A percentile compares a stretch with the other conserved stretches of the same genome.
phyloP scores from a whole-genome alignment of 2,113 vertebrate genomes.

The Xenopus laevis region DNA sequence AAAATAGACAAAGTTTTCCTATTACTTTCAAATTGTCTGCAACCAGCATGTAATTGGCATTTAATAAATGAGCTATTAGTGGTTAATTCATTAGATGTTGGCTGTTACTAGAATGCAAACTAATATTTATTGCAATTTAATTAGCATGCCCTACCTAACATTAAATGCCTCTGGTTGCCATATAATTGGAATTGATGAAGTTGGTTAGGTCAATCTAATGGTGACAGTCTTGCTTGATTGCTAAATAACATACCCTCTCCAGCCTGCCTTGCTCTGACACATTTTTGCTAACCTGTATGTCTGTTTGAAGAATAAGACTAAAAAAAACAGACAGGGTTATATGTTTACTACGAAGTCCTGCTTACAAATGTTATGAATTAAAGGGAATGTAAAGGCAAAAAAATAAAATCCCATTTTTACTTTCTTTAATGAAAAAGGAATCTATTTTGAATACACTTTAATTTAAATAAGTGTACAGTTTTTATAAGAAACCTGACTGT shows the following conservation, averaged over 20 bases:
- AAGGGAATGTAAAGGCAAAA: no score
- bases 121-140: slow-evolving; percentile 47
- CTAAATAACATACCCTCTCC: slow-evolving; percentile 37
- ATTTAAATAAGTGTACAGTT: no score
- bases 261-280: slow-evolving; percentile 5
- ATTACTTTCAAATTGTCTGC: slow-evolving; percentile 41
- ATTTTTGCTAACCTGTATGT: not conserved
- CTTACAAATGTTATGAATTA: no score
- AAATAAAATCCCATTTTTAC: no score
- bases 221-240: slow-evolving; percentile 42
- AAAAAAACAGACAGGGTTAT: not conserved
- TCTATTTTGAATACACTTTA: no score
- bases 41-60: slow-evolving; percentile 44
- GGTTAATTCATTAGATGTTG: slow-evolving; percentile 43
- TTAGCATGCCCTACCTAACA: slow-evolving; percentile 43
- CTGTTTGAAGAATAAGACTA: slow-evolving; percentile 15
- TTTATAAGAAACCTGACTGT: no score
- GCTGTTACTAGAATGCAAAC: slow-evolving; percentile 45
- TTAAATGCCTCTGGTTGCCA: slow-evolving; percentile 42
- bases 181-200: slow-evolving; percentile 47
- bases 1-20: slow-evolving; percentile 43
- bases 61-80: slow-evolving; percentile 46
- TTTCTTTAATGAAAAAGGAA: no score
- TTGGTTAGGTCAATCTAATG: slow-evolving; percentile 43
- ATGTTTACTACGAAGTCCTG: no score